Percentiles rank a stretch among this genome's conserved stretches.
Evolutionary conservation across 2,797 vertebrate genomes (phyloP).

Genomic region (Gallinago nigripennis): DNA sequence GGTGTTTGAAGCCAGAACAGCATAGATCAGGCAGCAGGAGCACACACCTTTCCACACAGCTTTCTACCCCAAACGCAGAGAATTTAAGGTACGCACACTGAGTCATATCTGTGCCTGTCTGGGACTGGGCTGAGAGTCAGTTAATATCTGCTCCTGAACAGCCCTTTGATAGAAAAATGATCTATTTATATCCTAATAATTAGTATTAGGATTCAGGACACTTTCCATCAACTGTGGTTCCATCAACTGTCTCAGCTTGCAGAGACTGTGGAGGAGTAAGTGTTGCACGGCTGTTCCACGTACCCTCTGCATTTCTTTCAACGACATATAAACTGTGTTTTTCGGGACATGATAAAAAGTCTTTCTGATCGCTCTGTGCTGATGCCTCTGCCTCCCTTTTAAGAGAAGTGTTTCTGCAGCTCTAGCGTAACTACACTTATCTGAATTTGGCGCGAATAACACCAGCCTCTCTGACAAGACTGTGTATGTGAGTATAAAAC

Average conservation of each 20-base stretch:
- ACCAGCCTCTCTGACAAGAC: not conserved
- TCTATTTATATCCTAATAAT: not conserved
- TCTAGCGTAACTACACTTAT: not conserved
- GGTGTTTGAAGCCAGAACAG: not conserved
- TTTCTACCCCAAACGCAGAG: not conserved
- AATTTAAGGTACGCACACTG: rapidly evolving
- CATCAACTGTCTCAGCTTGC: not conserved
- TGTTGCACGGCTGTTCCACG: rapidly evolving
- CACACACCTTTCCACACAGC: not conserved
- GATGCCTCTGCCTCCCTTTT: not conserved
- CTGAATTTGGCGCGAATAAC: not conserved
- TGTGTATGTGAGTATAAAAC: not conserved
- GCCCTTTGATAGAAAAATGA: not conserved
- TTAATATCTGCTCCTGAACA: not conserved
- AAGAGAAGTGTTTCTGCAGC: not conserved
- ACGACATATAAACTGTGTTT: not conserved
- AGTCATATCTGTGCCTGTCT: rapidly evolving
- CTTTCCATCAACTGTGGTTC: not conserved
- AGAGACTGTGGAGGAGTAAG: not conserved
- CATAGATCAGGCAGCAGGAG: not conserved
- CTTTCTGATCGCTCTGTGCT: not conserved
- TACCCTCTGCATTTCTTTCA: not conserved
- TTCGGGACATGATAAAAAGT: not conserved
- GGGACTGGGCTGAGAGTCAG: not conserved
- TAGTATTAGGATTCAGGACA: not conserved